Evolutionary conservation across 2,888 invertebrate genomes (phyloP).

Genomic region (Ypsolopha sequella): DNA sequence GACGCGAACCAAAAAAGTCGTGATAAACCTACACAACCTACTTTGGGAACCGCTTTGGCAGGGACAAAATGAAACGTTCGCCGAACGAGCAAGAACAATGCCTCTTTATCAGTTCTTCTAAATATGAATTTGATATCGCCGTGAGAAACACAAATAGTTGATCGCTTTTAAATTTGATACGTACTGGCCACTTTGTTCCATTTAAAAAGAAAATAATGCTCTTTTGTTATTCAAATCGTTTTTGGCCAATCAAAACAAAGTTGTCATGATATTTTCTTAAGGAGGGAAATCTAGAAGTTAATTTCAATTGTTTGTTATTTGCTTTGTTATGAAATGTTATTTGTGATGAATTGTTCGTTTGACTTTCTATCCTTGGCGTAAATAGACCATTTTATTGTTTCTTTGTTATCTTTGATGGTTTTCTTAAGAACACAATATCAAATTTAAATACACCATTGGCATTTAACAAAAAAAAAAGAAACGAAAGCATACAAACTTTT

Average conservation of each 20-base stretch:
- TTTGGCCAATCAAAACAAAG: too few relatives aligned
- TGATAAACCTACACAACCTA: slow-evolving; percentile 16
- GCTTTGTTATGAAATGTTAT: too few relatives aligned
- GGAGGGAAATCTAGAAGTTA: too few relatives aligned
- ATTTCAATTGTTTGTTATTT: too few relatives aligned
- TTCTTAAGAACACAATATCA: too few relatives aligned
- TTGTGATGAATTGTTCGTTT: not conserved
- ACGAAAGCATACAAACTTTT: too few relatives aligned
- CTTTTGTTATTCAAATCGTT: not conserved
- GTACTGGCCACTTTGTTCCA: not conserved
- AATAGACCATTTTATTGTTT: not conserved
- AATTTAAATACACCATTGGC: too few relatives aligned
- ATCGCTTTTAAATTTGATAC: not conserved
- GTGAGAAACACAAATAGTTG: slow-evolving; percentile 48
- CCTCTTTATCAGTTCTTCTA: slow-evolving; percentile 46
- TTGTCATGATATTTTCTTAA: too few relatives aligned
- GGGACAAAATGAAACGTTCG: not conserved
- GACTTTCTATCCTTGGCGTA: not conserved
- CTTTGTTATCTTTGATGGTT: slow-evolving; percentile 2
- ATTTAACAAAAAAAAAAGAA: too few relatives aligned
- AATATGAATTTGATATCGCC: slow-evolving; percentile 53
- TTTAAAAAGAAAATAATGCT: not conserved
- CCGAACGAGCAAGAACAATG: slow-evolving; percentile 33
- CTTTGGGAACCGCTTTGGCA: not conserved
- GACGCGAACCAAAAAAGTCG: slow-evolving; percentile 36